Evolutionary conservation across 2,888 invertebrate species (phyloP).

Genomic region (Acrobasis suavella): DNA sequence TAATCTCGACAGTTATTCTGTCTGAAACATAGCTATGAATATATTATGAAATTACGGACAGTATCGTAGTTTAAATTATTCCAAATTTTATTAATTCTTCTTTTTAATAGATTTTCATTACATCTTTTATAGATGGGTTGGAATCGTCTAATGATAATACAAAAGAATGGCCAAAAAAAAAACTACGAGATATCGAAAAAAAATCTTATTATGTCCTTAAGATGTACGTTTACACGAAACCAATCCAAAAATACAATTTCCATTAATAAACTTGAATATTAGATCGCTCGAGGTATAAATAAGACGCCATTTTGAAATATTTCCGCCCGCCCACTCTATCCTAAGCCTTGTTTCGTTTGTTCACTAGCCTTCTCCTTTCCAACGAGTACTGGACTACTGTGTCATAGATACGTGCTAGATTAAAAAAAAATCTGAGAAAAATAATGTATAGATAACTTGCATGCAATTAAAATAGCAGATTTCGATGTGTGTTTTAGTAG

Average conservation of each 20-base stretch:
- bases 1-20: background rate
- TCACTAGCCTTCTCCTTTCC: constrained; percentile 27
- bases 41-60: constrained; percentile 17
- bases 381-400: constrained; percentile 14
- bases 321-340: constrained; percentile 18
- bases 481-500: no score
- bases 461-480: no score
- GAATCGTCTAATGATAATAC: constrained; percentile 15
- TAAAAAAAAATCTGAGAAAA: no score
- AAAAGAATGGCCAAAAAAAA: background rate
- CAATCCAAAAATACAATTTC: constrained; percentile 11
- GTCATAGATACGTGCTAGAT: background rate
- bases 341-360: constrained; percentile 24
- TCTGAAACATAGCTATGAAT: background rate
- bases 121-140: constrained; percentile 15
- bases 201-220: background rate
- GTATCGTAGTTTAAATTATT: constrained; percentile 3
- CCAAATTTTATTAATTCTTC: constrained; percentile 7
- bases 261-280: constrained; percentile 15
- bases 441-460: no score
- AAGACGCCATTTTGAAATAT: constrained; percentile 9
- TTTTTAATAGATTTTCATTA: constrained; percentile 16
- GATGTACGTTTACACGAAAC: constrained; percentile 17
- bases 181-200: background rate
- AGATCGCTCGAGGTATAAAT: constrained; percentile 17